Evolutionary conservation across 1,140 invertebrate species (phyloP).

Genomic region (Goniozus legneri): DNA sequence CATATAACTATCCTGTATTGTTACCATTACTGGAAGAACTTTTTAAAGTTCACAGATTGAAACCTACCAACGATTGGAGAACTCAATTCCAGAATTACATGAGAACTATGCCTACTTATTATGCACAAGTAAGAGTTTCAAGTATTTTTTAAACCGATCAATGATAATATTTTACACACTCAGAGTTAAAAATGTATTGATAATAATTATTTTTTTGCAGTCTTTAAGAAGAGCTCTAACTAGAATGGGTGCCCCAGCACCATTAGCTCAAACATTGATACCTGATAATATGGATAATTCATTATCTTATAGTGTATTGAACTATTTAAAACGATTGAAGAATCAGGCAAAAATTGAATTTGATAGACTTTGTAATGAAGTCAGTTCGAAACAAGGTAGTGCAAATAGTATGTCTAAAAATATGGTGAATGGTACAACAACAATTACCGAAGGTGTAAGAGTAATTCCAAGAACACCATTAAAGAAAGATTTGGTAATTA

Average conservation of each 20-base stretch:
- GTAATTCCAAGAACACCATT: constrained; percentile 65
- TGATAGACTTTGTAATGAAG: constrained; percentile 80
- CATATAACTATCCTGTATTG: constrained; percentile 97
- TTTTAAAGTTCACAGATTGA: constrained; percentile 84
- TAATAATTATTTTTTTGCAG: constrained; percentile 49
- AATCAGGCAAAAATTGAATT: constrained; percentile 94
- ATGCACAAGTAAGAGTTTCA: constrained; percentile 87
- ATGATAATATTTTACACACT: neutral
- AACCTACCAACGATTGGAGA: constrained; percentile 86
- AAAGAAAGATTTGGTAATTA: constrained; percentile 74
- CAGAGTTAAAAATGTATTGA: neutral
- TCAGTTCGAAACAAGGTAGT: constrained; percentile 61
- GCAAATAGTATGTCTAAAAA: constrained; percentile 52
- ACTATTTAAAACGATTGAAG: constrained; percentile 93
- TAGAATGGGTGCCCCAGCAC: constrained; percentile 84
- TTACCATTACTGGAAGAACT: constrained; percentile 91
- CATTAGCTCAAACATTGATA: constrained; percentile 75
- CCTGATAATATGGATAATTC: constrained; percentile 91
- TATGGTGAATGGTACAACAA: constrained; percentile 45
- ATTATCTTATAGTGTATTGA: constrained; percentile 88
- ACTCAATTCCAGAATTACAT: constrained; percentile 91
- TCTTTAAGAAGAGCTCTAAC: constrained; percentile 85
- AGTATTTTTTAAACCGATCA: constrained; percentile 39
- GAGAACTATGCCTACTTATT: constrained; percentile 93
- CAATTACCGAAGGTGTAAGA: constrained; percentile 66